Evolutionary conservation across 2,888 invertebrate genomes (phyloP).

Genomic region (Sinotaia quadrata): DNA sequence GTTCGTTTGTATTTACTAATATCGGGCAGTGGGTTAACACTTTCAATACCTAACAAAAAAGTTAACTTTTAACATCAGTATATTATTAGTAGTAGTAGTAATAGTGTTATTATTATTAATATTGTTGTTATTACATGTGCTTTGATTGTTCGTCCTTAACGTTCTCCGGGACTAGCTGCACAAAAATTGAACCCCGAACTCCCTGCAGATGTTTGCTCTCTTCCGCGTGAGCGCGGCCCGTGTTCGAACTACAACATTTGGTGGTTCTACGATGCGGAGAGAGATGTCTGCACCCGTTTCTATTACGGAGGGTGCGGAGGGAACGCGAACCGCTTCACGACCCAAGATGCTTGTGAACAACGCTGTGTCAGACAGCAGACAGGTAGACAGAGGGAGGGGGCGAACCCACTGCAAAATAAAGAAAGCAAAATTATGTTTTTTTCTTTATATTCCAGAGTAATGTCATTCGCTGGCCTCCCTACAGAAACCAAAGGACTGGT

Average conservation of each 20-base stretch:
- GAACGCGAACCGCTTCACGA: conserved; percentile 84
- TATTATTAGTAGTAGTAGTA: not conserved
- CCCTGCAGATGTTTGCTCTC: conserved; percentile 33
- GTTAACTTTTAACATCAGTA: not conserved
- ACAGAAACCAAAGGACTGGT: too few relatives aligned
- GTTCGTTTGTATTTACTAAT: too few relatives aligned
- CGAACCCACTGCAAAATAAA: too few relatives aligned
- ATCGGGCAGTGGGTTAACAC: too few relatives aligned
- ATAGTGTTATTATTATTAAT: not conserved
- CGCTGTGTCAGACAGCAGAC: conserved; percentile 29
- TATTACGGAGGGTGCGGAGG: conserved; percentile 87
- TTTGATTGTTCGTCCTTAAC: not conserved
- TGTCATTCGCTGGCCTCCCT: too few relatives aligned
- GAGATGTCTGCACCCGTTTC: conserved; percentile 80
- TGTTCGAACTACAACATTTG: conserved; percentile 61
- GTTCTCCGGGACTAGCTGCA: not conserved
- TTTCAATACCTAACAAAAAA: too few relatives aligned
- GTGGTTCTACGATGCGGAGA: conserved; percentile 80
- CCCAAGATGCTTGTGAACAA: conserved; percentile 49
- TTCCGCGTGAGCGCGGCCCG: conserved; percentile 36
- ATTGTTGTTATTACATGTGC: not conserved
- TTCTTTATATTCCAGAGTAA: too few relatives aligned
- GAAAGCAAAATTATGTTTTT: too few relatives aligned
- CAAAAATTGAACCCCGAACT: not conserved
- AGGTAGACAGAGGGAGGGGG: conserved; percentile 4